A percentile compares a stretch with the other conserved stretches of the same genome.
Conservation (phyloP, 2,888 invertebrate species). For the Lissocephala sabroskyi region DNA sequence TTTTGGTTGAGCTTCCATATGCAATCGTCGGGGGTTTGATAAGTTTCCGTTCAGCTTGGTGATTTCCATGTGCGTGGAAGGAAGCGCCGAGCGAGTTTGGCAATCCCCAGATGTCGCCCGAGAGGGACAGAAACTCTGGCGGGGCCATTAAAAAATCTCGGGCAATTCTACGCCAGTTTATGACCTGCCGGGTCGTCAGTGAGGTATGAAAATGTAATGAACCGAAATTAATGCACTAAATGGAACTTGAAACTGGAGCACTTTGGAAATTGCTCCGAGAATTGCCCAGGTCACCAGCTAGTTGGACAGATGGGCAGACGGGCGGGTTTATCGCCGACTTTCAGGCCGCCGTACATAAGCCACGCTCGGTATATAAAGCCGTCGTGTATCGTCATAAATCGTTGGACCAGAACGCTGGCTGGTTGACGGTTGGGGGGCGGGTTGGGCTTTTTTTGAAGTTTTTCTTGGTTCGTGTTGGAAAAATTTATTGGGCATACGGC, state of each 20-base stretch:
- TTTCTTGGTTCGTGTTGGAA: conserved; percentile 11
- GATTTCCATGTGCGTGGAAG: conserved; percentile 45
- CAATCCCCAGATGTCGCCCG: too few relatives aligned
- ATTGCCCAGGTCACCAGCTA: too few relatives aligned
- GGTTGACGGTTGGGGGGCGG: too few relatives aligned
- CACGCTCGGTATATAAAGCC: conserved; percentile 18
- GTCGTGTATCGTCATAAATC: conserved; percentile 59
- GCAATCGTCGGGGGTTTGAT: too few relatives aligned
- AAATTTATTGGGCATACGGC: too few relatives aligned
- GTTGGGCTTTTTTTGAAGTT: conserved; percentile 37
- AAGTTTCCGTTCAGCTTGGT: conserved; percentile 52
- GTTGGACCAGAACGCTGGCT: conserved; percentile 65
- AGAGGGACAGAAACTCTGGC: too few relatives aligned
- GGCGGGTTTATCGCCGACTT: too few relatives aligned
- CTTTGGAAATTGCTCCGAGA: not conserved
- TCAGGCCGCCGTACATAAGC: too few relatives aligned
- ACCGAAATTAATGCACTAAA: conserved; percentile 56
- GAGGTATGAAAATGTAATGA: conserved; percentile 64
- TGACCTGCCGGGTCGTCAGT: conserved; percentile 50
- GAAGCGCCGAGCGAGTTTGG: conserved; percentile 24
- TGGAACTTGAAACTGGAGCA: conserved; percentile 49
- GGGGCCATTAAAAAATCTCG: too few relatives aligned
- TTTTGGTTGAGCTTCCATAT: conserved; percentile 48
- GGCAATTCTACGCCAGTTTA: too few relatives aligned
- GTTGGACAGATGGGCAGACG: too few relatives aligned